A percentile compares a stretch with the other conserved stretches of the same genome.
These are phyloP conservation scores for Lampris megalopsis DNA, from an alignment of 2,113 vertebrate genomes.

Conservation along the genomic window DNA sequence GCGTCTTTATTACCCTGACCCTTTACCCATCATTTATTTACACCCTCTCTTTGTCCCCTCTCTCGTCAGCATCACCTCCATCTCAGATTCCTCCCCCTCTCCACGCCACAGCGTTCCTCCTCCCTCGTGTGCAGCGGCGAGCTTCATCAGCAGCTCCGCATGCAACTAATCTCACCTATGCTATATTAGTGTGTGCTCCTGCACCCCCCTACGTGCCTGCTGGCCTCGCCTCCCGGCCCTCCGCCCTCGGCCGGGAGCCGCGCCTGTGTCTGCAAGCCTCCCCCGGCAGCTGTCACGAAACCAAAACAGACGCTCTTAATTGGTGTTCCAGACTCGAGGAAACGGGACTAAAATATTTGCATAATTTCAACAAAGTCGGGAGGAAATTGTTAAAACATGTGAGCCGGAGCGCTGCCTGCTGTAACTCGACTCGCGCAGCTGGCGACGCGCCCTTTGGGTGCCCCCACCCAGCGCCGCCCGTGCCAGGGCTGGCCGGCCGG, in stretches of 20 bases:
- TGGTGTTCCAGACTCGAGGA: constrained; percentile 99
- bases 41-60: too few relatives aligned
- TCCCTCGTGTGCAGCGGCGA: not conserved
- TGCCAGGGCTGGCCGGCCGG: constrained; percentile 83
- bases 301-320: constrained; percentile 98
- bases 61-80: too few relatives aligned
- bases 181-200: too few relatives aligned
- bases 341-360: constrained; percentile 99
- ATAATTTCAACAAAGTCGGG: constrained; percentile 93
- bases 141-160: too few relatives aligned
- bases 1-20: too few relatives aligned
- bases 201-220: too few relatives aligned
- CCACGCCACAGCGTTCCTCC: too few relatives aligned
- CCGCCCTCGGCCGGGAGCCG: constrained; percentile 36
- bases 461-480: too few relatives aligned
- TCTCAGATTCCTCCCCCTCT: constrained; percentile 28
- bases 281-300: constrained; percentile 90
- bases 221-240: too few relatives aligned
- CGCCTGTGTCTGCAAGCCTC: constrained; percentile 89
- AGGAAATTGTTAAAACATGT: constrained; percentile 99
- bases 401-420: constrained; percentile 84
- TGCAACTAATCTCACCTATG: too few relatives aligned
- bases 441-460: constrained; percentile 89
- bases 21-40: constrained; percentile 8
- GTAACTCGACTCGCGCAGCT: constrained; percentile 78